Evolutionary conservation across 2,113 vertebrate genomes (phyloP).

Genomic region (Sylvia atricapilla): DNA sequence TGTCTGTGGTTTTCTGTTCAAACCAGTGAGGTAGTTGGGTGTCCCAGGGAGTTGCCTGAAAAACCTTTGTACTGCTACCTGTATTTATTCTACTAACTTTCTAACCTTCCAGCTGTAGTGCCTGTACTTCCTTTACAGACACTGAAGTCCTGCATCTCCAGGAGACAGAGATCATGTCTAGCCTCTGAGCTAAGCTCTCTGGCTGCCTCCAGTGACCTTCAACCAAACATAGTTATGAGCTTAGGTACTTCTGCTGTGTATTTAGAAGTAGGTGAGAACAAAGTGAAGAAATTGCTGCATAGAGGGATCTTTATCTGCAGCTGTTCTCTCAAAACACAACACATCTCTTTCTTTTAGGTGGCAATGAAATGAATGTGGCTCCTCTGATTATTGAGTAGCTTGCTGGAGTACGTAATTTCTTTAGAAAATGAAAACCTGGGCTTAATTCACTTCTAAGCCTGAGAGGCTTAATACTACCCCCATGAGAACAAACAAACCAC

Average conservation of each 20-base stretch:
- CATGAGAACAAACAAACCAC: conserved; percentile 11
- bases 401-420: not conserved
- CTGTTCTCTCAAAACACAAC: not conserved
- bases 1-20: not conserved
- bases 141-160: not conserved
- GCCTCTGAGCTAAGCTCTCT: not conserved
- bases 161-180: not conserved
- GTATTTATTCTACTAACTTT: not conserved
- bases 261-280: not conserved
- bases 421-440: conserved; percentile 9
- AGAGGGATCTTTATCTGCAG: not conserved
- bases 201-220: not conserved
- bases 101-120: not conserved
- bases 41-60: not conserved
- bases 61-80: not conserved
- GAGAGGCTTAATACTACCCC: not conserved
- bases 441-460: conserved; percentile 37
- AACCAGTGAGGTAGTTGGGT: not conserved
- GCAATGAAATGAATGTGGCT: not conserved
- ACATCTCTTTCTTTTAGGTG: not conserved
- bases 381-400: not conserved
- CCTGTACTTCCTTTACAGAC: not conserved
- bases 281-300: not conserved
- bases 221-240: not conserved
- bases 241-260: not conserved